Percentiles rank a stretch among this genome's conserved stretches.
phyloP scores from a whole-genome alignment of 2,888 invertebrate genomes.

The Hypselothyrea guttata region DNA sequence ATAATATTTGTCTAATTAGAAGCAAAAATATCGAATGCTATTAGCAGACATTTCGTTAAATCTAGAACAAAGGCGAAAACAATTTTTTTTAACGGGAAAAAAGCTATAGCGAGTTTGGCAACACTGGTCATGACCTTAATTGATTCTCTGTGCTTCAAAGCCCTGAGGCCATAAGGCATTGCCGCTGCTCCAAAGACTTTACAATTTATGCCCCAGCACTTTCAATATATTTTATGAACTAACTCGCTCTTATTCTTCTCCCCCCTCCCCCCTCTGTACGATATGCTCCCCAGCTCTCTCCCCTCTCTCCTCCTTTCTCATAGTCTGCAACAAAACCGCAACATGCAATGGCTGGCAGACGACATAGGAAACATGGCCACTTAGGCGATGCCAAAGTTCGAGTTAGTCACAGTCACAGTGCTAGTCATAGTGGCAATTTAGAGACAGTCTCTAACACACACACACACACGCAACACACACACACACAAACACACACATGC shows the following conservation, averaged over 20 bases:
- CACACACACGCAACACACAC: conserved; percentile 1
- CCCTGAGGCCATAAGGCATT: conserved; percentile 32
- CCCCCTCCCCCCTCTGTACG: no score
- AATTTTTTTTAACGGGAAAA: no score
- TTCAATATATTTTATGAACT: conserved; percentile 67
- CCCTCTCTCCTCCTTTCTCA: not conserved
- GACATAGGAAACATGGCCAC: conserved; percentile 13
- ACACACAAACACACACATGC: conserved; percentile 38
- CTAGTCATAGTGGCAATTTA: conserved; percentile 52
- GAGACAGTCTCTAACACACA: conserved; percentile 25
- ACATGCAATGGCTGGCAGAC: conserved; percentile 20
- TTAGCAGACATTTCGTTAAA: no score
- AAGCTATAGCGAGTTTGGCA: no score
- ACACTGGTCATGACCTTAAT: conserved; percentile 33
- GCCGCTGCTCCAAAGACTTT: conserved; percentile 16
- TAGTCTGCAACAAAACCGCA: conserved; percentile 28
- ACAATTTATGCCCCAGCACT: conserved; percentile 63
- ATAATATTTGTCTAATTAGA: no score
- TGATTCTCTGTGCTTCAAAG: conserved; percentile 9
- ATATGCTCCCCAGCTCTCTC: no score
- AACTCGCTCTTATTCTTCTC: not conserved
- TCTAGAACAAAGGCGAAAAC: no score
- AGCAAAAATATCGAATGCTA: no score
- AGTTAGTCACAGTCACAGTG: conserved; percentile 41
- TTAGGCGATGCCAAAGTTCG: conserved; percentile 17